Percentiles rank a stretch among this genome's conserved stretches.
Conservation (phyloP, 2,888 invertebrate species). For the Polia nebulosa region DNA sequence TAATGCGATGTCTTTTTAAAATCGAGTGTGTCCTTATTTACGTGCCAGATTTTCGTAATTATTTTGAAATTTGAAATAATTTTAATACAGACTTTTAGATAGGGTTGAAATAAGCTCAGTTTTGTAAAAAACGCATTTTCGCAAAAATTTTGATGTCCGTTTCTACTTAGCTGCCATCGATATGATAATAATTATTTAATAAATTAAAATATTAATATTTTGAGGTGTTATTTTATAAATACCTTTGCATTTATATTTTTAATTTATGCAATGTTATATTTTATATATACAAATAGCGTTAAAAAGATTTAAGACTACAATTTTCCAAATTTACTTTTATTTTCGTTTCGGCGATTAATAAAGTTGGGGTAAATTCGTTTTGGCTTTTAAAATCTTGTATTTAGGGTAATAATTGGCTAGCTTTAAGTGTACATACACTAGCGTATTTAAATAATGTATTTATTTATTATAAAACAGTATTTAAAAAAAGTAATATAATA, state of each 20-base stretch:
- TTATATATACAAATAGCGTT: conserved; percentile 20
- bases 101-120: too few species aligned
- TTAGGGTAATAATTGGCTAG: conserved; percentile 9
- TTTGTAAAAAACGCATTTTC: too few species aligned
- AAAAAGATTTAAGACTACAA: conserved; percentile 34
- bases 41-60: too few species aligned
- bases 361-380: conserved; percentile 31
- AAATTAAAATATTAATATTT: background rate
- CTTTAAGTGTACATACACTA: conserved; percentile 31
- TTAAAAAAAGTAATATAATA: background rate
- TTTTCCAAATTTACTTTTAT: conserved; percentile 48
- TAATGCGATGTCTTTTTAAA: too few species aligned
- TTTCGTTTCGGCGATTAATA: conserved; percentile 35
- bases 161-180: too few species aligned
- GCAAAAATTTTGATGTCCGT: too few species aligned
- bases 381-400: conserved; percentile 35
- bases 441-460: background rate
- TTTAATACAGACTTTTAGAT: too few species aligned
- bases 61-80: too few species aligned
- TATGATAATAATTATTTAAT: background rate
- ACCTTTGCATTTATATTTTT: background rate
- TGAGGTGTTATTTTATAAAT: background rate
- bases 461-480: background rate
- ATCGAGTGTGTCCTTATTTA: too few species aligned
- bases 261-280: conserved; percentile 8